These are phyloP conservation scores for Hyles euphorbiae DNA, from an alignment of 1,140 invertebrate genomes.

Conservation along the genomic window DNA sequence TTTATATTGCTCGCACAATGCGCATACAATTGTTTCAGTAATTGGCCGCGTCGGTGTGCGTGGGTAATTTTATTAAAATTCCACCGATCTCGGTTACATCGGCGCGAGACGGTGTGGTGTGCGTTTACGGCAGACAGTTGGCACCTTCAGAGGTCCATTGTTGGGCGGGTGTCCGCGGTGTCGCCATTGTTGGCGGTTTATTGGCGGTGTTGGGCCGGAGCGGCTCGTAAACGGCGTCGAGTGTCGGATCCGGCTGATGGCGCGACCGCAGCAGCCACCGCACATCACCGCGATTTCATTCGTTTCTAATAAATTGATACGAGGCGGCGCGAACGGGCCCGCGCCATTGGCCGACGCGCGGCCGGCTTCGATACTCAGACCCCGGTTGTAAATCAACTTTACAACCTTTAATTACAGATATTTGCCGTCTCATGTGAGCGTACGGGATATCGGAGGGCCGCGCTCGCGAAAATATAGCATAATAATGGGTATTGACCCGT, in stretches of 20 bases:
- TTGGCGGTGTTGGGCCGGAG: constrained; percentile 66
- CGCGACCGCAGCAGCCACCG: constrained; percentile 69
- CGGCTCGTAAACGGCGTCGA: constrained; percentile 60
- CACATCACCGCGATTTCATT: constrained; percentile 57
- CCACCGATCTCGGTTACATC: constrained; percentile 1
- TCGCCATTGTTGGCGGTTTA: constrained; percentile 73
- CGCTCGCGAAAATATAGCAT: constrained; percentile 72
- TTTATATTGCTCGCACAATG: constrained; percentile 14
- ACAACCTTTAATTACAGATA: constrained; percentile 75
- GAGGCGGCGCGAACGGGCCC: constrained; percentile 31
- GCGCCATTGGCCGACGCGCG: constrained; percentile 62
- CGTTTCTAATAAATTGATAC: constrained; percentile 74
- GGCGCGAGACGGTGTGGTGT: not conserved
- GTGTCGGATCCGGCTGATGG: constrained; percentile 30
- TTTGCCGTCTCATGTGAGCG: constrained; percentile 69
- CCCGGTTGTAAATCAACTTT: constrained; percentile 72
- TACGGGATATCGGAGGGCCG: constrained; percentile 66
- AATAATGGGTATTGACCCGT: constrained; percentile 74
- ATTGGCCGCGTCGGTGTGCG: constrained; percentile 9
- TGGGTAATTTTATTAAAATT: constrained; percentile 14
- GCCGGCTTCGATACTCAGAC: constrained; percentile 52
- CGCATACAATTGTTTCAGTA: constrained; percentile 13
- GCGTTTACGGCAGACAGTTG: constrained; percentile 36
- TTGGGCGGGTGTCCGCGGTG: constrained; percentile 50
- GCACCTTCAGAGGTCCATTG: constrained; percentile 70